Base-by-base conservation (phyloP, 2,113 vertebrate species). In the Lagenorhynchus albirostris region DNA sequence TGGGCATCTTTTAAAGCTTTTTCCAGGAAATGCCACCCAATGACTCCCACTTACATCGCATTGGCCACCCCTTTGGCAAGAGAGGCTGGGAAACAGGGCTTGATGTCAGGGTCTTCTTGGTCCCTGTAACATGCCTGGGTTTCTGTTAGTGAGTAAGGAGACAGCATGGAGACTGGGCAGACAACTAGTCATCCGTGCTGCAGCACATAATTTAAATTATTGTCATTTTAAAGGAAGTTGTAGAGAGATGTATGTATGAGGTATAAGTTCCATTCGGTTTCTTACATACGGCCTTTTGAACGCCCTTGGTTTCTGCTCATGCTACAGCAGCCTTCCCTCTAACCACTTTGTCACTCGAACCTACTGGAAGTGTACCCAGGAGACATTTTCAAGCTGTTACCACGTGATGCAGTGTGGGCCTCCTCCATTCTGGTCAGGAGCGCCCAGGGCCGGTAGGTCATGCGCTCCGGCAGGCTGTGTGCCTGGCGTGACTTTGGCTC, bases 221-320 rank as follows among this genome's bases (percentile, higher is more conserved):
- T 85, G 74, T 74, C 15, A n/a, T 29, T 53, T 21, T 89, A 77
- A 91, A 95, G 81, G 81, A 70, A 63, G 26, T 36, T 50, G 14
- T n/a, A 65, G 92, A 90, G 50, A n/a, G 76, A 86, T 67, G 41
- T n/a, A 67, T 1, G 0, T 1, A 20, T 1, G 20, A 41, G 47
- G 15, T 31, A 0, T 26, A 80, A 38, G 44, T 68, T 93, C 14
- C n/a, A 11, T 68, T 85, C 1, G 7, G 21, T 62, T 81, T 58
- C 60, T 53, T 58, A 9, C 0, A 0, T 80, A 31, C 33, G 12
- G 38, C 5, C 50, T 67, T 89, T 50, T 17, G 8, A 44, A 71
- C n/a, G 8, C 67, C 63, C 67, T 83, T 25, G 77, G 55, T 87
- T 87, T 92, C 76, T 53, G 8, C 20, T 68, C 74, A 33, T 14